phyloP scores from a whole-genome alignment of 2,113 vertebrate species.

The Pluvianellus socialis region DNA sequence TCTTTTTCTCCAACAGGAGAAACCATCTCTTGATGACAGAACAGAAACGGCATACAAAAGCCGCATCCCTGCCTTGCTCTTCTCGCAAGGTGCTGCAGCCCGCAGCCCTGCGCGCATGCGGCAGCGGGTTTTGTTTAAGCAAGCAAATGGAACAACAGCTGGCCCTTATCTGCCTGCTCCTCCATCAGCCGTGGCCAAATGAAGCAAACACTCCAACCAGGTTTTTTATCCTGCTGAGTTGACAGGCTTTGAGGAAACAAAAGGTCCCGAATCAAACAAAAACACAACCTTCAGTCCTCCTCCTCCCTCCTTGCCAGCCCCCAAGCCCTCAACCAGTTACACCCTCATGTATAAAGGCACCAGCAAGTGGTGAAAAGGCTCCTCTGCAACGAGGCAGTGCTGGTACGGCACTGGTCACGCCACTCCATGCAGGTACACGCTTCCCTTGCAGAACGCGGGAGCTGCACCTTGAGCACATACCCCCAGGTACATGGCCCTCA shows the following conservation, averaged over 20 bases:
- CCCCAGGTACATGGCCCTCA: accelerated
- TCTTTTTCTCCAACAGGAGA: neutral
- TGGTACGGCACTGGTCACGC: accelerated
- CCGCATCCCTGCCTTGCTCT: neutral
- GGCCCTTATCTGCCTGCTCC: conserved; percentile 39
- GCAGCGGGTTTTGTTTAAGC: neutral
- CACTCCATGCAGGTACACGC: accelerated
- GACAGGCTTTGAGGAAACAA: conserved; percentile 29
- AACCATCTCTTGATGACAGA: neutral
- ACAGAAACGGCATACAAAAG: neutral
- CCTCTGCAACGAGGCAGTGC: neutral
- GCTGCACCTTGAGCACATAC: accelerated
- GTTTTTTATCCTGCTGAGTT: conserved; percentile 28
- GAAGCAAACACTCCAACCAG: neutral
- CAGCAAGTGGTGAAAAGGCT: neutral
- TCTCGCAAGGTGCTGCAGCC: conserved; percentile 14
- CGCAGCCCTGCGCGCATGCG: neutral
- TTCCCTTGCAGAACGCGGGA: neutral
- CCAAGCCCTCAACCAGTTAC: neutral
- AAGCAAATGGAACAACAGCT: conserved; percentile 15
- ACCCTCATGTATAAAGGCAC: neutral
- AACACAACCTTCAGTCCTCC: neutral
- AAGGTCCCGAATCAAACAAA: neutral
- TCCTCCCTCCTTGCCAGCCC: neutral
- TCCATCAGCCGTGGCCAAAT: neutral